Base-by-base conservation (phyloP, 2,797 vertebrate genomes). In the Ceryle rudis region DNA sequence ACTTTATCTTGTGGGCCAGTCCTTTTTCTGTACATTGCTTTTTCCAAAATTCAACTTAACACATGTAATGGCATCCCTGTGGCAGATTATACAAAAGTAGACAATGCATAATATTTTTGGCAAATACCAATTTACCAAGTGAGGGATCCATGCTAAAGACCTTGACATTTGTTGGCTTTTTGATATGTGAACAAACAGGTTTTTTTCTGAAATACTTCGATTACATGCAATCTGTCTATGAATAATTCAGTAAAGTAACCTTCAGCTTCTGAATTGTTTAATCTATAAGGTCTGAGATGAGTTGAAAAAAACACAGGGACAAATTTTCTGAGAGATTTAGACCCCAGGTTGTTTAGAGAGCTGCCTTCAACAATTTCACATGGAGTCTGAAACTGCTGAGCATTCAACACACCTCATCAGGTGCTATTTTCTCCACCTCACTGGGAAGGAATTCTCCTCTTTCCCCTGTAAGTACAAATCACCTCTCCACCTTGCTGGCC, bases 181-280 rank as follows among this genome's bases (percentile, higher is more conserved):
- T 86, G 57, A 57, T 87, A 60, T 2, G n/a, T 39, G 67, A 96
- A 69, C 44, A 75, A 89, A 92, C 15, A 66, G 55, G 5, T 51
- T 28, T 47, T 44, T 89, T 92, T 57, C 67, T 86, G 72, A 85
- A 89, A 88, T 72, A 58, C 41, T 85, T 85, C 61, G 64, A 92
- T 94, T 88, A 33, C 17, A 33, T 65, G 57, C 58, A 88, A 61
- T 93, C 79, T 91, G 64, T 49, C 58, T 74, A 74, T 81, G 69
- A 93, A 90, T 92, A 89, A 86, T 83, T 92, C 72, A 62, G 31
- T 57, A 85, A 82, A 88, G n/a, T 37, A 93, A 91, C 46, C 75
- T 87, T 28, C 65, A 88, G 31, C 22, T 74, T 83, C 23, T 74
- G 58, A 78, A 33, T 86, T 78, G 39, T 92, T 94, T 78, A 21